Percentiles rank a stretch among this genome's conserved stretches.
Evolutionary conservation across 2,113 vertebrate genomes (phyloP).

Genomic region (Ctenodactylus gundi): DNA sequence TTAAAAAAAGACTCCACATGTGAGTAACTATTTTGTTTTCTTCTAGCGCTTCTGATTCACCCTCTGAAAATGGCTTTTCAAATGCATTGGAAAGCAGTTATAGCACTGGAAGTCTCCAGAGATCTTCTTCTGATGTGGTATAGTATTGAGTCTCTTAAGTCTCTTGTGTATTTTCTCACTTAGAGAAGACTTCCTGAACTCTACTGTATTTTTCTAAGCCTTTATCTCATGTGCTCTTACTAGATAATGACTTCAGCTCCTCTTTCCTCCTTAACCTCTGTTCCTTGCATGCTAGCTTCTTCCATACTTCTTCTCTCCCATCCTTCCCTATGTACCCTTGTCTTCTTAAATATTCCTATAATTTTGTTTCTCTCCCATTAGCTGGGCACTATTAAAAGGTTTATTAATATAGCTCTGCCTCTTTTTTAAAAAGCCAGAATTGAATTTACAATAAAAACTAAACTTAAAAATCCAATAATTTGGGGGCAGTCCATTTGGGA

Average conservation of each 20-base stretch:
- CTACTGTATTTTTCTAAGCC: background rate
- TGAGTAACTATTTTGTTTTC: background rate
- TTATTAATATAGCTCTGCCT: background rate
- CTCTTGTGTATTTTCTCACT: background rate
- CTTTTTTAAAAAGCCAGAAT: background rate
- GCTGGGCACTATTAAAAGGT: background rate
- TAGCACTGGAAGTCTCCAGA: accelerated
- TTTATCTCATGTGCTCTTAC: background rate
- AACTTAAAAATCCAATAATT: background rate
- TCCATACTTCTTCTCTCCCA: background rate
- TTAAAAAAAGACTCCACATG: conserved; percentile 1
- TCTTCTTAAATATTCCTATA: background rate
- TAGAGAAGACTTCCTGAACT: background rate
- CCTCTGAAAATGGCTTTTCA: background rate
- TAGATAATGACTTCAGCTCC: background rate
- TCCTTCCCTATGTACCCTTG: background rate
- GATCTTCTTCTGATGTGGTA: conserved; percentile 61
- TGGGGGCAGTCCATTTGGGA: too few relatives aligned
- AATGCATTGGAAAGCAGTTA: accelerated
- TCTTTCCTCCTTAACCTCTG: background rate
- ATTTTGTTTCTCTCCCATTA: background rate
- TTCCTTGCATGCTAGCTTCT: background rate
- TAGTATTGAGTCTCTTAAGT: background rate
- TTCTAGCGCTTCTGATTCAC: background rate
- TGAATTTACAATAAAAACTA: conserved; percentile 29